Percentiles rank a stretch among this genome's conserved stretches.
These are phyloP conservation scores for Drosophila austrosaltans DNA, from an alignment of 2,888 invertebrate genomes.

Conservation along the genomic window DNA sequence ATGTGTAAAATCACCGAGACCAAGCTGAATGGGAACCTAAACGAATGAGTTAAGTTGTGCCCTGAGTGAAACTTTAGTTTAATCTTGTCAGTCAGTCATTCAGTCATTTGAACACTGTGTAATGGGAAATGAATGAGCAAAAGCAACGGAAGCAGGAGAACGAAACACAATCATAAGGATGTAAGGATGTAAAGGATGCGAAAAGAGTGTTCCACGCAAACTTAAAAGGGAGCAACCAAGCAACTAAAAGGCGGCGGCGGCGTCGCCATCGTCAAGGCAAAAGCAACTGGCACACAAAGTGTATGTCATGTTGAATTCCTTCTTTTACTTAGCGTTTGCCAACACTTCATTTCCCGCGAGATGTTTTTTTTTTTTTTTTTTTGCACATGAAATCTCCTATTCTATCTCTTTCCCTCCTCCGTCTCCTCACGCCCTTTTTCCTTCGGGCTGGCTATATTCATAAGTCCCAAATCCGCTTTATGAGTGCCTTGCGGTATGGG, in stretches of 20 bases:
- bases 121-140: slow-evolving; percentile 10
- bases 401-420: background rate
- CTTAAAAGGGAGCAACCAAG: slow-evolving; percentile 29
- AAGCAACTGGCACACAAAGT: slow-evolving; percentile 2
- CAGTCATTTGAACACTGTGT: slow-evolving; percentile 12
- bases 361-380: background rate
- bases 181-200: slow-evolving; percentile 5
- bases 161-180: slow-evolving; percentile 17
- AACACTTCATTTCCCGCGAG: slow-evolving; percentile 21
- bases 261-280: slow-evolving; percentile 10
- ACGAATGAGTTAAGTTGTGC: slow-evolving; percentile 15
- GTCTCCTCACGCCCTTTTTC: background rate
- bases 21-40: slow-evolving; percentile 35
- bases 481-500: slow-evolving; percentile 23
- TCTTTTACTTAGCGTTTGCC: slow-evolving; percentile 1
- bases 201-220: background rate
- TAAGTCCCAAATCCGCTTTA: slow-evolving; percentile 52
- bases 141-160: background rate
- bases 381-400: slow-evolving; percentile 8
- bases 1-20: slow-evolving; percentile 18
- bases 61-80: slow-evolving; percentile 35
- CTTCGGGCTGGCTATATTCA: slow-evolving; percentile 1
- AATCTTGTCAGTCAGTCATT: slow-evolving; percentile 37
- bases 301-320: background rate
- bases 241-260: slow-evolving; percentile 24